Evolutionary conservation across 2,888 invertebrate genomes (phyloP).

Genomic region (Suillia variegata): DNA sequence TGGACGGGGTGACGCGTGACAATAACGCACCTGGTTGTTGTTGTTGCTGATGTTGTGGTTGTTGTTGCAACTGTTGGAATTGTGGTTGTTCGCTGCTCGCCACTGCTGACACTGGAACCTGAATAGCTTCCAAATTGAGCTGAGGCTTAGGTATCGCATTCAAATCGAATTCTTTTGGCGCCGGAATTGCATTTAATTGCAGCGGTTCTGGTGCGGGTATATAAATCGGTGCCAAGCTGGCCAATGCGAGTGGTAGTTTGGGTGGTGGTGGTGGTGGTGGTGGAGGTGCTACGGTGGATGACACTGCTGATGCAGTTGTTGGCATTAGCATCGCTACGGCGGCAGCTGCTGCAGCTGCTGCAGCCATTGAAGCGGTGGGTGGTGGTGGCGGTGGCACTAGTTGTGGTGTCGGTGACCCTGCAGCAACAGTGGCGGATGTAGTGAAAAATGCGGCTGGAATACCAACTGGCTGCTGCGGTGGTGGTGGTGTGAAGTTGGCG

Average conservation of each 20-base stretch:
- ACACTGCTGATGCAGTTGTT: constrained; percentile 53
- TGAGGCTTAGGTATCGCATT: constrained; percentile 69
- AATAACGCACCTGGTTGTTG: constrained; percentile 44
- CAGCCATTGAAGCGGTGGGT: constrained; percentile 31
- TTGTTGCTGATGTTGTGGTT: constrained; percentile 16
- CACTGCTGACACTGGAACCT: constrained; percentile 63
- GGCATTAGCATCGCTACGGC: constrained; percentile 43
- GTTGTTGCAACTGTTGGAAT: constrained; percentile 20
- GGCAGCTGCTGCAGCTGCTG: too few species aligned
- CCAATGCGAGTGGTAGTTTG: constrained; percentile 44
- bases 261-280: constrained; percentile 53
- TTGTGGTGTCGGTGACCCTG: constrained; percentile 28
- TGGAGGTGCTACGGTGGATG: constrained; percentile 46
- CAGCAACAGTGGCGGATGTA: too few species aligned
- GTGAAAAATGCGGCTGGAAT: constrained; percentile 27
- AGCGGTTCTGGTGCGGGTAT: constrained; percentile 65
- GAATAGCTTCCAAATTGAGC: constrained; percentile 65
- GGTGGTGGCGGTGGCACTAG: constrained; percentile 49
- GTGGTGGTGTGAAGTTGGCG: constrained; percentile 19
- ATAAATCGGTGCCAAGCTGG: constrained; percentile 55
- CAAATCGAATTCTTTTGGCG: constrained; percentile 67
- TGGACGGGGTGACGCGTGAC: too few species aligned
- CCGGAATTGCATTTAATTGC: constrained; percentile 69
- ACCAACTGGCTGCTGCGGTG: constrained; percentile 25
- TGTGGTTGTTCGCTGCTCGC: constrained; percentile 23